These are phyloP conservation scores for Mayetiola destructor DNA, from an alignment of 2,888 invertebrate species.

Conservation along the genomic window DNA sequence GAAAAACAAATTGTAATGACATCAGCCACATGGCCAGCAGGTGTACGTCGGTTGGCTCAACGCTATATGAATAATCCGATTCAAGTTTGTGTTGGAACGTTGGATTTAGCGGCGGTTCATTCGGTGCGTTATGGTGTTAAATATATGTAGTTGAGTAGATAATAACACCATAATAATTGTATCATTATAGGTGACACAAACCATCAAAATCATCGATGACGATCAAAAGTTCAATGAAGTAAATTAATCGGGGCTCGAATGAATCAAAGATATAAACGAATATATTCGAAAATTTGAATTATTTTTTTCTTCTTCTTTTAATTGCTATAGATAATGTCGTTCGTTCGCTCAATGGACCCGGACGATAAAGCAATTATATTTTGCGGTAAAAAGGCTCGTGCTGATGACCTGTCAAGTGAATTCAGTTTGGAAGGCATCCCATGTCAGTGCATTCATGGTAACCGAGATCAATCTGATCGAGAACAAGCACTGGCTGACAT, in stretches of 20 bases:
- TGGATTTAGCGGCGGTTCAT: constrained; percentile 80
- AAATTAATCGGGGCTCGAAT: constrained; percentile 21
- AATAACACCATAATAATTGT: too few species aligned
- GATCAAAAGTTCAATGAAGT: constrained; percentile 50
- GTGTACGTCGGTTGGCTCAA: constrained; percentile 69
- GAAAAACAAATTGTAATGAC: constrained; percentile 95
- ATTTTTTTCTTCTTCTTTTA: background rate
- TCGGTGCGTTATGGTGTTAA: too few species aligned
- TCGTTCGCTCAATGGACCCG: constrained; percentile 52
- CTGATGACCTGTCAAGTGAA: constrained; percentile 71
- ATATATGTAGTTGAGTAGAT: too few species aligned
- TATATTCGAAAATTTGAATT: background rate
- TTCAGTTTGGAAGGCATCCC: constrained; percentile 50
- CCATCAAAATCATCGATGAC: constrained; percentile 58
- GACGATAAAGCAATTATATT: constrained; percentile 82
- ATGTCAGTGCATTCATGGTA: constrained; percentile 78
- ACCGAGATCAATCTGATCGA: constrained; percentile 64
- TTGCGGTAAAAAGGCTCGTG: constrained; percentile 71
- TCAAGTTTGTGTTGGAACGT: constrained; percentile 76
- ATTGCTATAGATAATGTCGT: too few species aligned
- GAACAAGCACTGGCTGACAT: constrained; percentile 76
- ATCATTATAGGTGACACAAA: constrained; percentile 68
- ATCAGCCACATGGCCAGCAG: constrained; percentile 88
- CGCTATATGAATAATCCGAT: constrained; percentile 81
- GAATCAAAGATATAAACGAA: too few species aligned